Evolutionary conservation across 1,140 invertebrate genomes (phyloP).

Genomic region (Homalodisca vitripennis): DNA sequence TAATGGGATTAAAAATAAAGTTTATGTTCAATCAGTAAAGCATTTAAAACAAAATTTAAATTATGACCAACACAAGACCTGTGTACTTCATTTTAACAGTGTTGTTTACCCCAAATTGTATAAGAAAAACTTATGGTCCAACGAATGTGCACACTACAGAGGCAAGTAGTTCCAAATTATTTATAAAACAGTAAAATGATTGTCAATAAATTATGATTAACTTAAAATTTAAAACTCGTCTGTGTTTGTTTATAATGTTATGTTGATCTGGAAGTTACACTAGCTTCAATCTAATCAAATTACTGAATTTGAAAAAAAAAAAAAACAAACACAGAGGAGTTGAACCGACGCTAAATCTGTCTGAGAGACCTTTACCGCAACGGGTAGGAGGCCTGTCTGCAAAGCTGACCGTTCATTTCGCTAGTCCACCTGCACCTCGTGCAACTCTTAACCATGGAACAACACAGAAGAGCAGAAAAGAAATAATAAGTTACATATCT

Average conservation of each 20-base stretch:
- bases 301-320: neutral
- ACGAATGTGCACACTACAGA: no score
- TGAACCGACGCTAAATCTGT: conserved; percentile 1
- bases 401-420: conserved; percentile 16
- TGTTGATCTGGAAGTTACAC: neutral
- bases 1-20: no score
- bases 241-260: neutral
- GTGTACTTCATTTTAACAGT: no score
- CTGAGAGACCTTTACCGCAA: conserved; percentile 19
- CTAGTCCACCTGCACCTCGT: neutral
- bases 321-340: conserved; percentile 6
- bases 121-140: no score
- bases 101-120: no score
- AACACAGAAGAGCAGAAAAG: conserved; percentile 24
- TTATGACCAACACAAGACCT: no score
- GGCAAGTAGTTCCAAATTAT: neutral
- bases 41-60: no score
- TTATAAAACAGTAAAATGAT: neutral
- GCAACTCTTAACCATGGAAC: conserved; percentile 22
- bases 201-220: neutral
- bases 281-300: neutral
- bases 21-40: no score
- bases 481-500: conserved; percentile 14
- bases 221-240: neutral
- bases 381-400: conserved; percentile 15